Percentiles rank a stretch among this genome's conserved stretches.
Conservation (phyloP, 2,888 invertebrate species). For the Neuroscelio doddi region DNA sequence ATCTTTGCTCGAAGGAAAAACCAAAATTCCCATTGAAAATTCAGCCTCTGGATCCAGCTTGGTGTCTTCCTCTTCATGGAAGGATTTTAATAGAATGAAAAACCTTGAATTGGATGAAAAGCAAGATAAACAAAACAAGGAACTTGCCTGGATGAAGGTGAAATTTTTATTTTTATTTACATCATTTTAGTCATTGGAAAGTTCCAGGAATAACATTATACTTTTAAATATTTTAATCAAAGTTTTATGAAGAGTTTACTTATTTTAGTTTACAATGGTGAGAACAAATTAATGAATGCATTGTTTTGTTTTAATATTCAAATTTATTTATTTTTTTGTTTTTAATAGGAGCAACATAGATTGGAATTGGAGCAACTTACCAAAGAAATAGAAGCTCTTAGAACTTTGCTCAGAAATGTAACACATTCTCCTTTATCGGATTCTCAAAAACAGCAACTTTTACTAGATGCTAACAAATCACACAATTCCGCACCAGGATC, state of each 20-base stretch:
- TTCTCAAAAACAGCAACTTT: slow-evolving; percentile 86
- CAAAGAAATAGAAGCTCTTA: slow-evolving; percentile 84
- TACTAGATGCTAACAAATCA: slow-evolving; percentile 80
- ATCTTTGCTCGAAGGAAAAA: slow-evolving; percentile 79
- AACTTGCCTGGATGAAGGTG: slow-evolving; percentile 69
- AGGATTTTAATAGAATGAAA: slow-evolving; percentile 71
- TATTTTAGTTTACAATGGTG: neutral
- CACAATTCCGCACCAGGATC: slow-evolving; percentile 89
- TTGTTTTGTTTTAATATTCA: slow-evolving; percentile 10
- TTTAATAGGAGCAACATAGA: slow-evolving; percentile 76
- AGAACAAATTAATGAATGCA: neutral
- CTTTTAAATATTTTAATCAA: too few species aligned
- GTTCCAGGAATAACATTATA: too few species aligned
- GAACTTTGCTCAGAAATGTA: slow-evolving; percentile 84
- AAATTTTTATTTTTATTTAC: too few species aligned
- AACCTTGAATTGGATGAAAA: slow-evolving; percentile 82
- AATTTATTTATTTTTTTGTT: slow-evolving; percentile 9
- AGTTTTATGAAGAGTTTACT: too few species aligned
- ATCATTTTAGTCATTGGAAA: too few species aligned
- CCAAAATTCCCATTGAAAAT: slow-evolving; percentile 74
- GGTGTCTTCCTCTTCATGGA: slow-evolving; percentile 45
- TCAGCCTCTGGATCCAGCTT: slow-evolving; percentile 47
- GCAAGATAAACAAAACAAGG: slow-evolving; percentile 65
- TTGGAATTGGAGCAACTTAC: slow-evolving; percentile 79
- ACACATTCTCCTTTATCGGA: slow-evolving; percentile 87